phyloP scores from a whole-genome alignment of 2,113 vertebrate species.

The Tragelaphus buxtoni region DNA sequence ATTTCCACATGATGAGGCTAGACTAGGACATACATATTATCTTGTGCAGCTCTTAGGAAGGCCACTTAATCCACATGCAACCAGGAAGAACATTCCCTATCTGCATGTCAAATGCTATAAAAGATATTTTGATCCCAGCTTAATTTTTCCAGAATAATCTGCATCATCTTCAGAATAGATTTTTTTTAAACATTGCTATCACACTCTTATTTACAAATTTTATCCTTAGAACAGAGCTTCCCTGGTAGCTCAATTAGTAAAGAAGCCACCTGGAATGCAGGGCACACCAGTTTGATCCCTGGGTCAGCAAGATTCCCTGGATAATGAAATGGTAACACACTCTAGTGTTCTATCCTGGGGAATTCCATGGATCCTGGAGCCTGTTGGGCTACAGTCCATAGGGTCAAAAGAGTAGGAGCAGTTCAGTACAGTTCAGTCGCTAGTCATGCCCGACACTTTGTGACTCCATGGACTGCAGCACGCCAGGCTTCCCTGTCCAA shows the following conservation, averaged over 20 bases:
- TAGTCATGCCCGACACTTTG: neutral
- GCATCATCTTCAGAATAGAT: neutral
- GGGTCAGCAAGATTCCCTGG: neutral
- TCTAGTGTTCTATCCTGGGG: neutral
- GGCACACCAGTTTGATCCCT: neutral
- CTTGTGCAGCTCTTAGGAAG: neutral
- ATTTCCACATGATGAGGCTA: accelerated
- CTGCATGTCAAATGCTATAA: neutral
- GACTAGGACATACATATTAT: neutral
- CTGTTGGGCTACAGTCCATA: neutral
- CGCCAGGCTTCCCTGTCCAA: neutral
- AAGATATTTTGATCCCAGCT: neutral
- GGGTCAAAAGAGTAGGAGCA: neutral
- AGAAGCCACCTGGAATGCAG: neutral
- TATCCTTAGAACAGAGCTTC: neutral
- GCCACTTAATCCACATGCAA: neutral
- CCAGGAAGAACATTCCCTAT: neutral
- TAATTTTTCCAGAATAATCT: neutral
- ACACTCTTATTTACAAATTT: neutral
- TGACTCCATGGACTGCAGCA: neutral
- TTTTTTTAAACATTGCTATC: neutral
- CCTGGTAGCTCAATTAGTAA: neutral
- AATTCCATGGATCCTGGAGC: neutral
- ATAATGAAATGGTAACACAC: neutral
- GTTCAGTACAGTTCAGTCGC: neutral